phyloP scores from a whole-genome alignment of 2,113 vertebrate species.

The Zootoca vivipara region DNA sequence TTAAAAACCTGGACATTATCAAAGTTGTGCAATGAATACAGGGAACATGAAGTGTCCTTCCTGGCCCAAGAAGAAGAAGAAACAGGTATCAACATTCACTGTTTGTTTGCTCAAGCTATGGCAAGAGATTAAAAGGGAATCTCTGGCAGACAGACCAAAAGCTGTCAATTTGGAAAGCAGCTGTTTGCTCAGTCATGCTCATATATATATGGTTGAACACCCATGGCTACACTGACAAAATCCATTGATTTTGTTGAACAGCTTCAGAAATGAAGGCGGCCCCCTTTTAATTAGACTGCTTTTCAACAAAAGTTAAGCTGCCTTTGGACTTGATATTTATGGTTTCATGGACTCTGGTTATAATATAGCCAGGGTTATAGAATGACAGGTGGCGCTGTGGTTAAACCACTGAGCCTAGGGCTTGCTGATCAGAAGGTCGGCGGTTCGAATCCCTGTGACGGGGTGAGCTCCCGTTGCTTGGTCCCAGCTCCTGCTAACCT shows the following conservation, averaged over 20 bases:
- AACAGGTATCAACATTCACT: background rate
- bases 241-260: background rate
- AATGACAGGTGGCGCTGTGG: no score
- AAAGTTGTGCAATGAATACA: slow-evolving; percentile 4
- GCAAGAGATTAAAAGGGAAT: slow-evolving; percentile 23
- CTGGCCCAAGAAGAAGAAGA: slow-evolving; percentile 1
- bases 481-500: no score
- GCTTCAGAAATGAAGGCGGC: background rate
- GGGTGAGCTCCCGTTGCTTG: no score
- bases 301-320: slow-evolving; percentile 4
- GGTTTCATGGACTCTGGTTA: background rate
- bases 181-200: background rate
- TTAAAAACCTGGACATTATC: background rate
- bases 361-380: background rate
- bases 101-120: background rate
- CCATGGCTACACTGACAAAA: background rate
- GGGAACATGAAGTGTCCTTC: background rate
- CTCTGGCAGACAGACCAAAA: slow-evolving; percentile 15
- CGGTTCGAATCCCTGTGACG: no score
- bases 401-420: no score
- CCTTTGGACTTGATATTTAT: background rate
- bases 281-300: slow-evolving; percentile 7
- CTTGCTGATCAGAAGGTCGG: no score
- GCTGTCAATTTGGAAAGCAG: background rate
- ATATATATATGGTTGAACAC: background rate